Conservation (phyloP, 2,113 vertebrate species). For the Probosciger aterrimus region DNA sequence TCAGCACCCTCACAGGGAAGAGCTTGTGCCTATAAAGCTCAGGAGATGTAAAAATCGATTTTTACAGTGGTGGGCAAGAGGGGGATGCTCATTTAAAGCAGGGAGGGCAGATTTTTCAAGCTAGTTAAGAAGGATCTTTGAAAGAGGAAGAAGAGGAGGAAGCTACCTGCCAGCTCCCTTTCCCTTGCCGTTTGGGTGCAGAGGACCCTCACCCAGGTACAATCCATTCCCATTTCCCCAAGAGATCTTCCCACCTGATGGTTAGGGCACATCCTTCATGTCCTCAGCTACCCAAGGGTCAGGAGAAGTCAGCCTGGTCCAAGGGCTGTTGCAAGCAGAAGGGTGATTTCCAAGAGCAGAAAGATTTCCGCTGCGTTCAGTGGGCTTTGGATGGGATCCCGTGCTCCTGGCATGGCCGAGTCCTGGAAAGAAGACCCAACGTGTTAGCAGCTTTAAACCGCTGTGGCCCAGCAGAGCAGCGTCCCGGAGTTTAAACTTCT, state of each 20-base stretch:
- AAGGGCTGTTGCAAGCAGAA: not conserved
- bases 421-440: not conserved
- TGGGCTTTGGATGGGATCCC: not conserved
- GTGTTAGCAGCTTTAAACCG: not conserved
- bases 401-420: not conserved
- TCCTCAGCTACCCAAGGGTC: not conserved
- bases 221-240: not conserved
- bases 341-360: not conserved
- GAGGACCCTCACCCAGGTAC: not conserved
- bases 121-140: not conserved
- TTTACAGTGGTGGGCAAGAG: not conserved
- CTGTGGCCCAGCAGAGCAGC: not conserved
- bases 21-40: not conserved
- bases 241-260: not conserved
- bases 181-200: fast-evolving
- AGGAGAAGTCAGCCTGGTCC: not conserved
- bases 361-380: not conserved
- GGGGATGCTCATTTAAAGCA: not conserved
- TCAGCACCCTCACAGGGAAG: not conserved
- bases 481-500: not conserved
- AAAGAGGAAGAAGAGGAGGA: not conserved
- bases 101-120: not conserved
- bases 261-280: fast-evolving
- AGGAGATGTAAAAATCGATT: not conserved
- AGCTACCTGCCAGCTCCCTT: not conserved